Evolutionary conservation across 2,113 vertebrate species (phyloP).

Genomic region (Cryptoleucopteryx plumbea): DNA sequence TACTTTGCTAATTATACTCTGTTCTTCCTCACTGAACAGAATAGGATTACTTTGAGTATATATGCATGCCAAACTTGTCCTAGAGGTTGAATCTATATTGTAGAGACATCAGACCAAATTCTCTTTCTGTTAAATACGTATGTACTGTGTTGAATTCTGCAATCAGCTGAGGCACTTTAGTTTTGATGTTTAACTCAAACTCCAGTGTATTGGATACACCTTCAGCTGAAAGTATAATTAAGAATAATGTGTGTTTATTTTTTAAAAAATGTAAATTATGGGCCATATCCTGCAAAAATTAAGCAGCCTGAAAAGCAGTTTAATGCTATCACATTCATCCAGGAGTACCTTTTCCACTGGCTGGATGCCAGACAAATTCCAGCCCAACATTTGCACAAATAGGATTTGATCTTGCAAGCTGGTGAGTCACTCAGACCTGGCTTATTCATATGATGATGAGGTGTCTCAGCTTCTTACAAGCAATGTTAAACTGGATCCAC

Average conservation of each 20-base stretch:
- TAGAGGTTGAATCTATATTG: not conserved
- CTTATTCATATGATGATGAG: not conserved
- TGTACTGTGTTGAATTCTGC: not conserved
- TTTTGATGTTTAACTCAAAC: not conserved
- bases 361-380: not conserved
- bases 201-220: not conserved
- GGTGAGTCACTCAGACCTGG: not conserved
- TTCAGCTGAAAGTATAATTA: not conserved
- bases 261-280: not conserved
- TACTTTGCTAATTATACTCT: conserved; percentile 4
- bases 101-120: not conserved
- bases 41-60: not conserved
- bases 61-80: not conserved
- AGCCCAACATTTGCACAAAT: not conserved
- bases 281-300: not conserved
- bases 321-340: not conserved
- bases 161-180: not conserved
- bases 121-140: not conserved
- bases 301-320: not conserved
- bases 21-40: conserved; percentile 10
- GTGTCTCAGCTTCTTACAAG: not conserved
- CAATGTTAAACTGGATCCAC: not conserved
- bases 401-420: not conserved
- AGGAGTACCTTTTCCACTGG: not conserved
- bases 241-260: not conserved